Conservation (phyloP, 2,888 invertebrate species). For the Phengaris arion region DNA sequence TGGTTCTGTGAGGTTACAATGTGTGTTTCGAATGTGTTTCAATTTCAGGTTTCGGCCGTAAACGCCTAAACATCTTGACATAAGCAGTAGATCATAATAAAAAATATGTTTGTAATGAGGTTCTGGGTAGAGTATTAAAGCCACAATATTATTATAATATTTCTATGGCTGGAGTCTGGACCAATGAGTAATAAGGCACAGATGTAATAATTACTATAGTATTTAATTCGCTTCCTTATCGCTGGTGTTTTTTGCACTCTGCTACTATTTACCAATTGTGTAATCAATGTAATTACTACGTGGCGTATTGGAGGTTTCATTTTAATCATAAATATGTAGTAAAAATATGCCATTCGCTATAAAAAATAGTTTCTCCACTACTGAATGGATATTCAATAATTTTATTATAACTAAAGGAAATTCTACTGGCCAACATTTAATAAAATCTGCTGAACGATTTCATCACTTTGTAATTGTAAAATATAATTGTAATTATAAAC, state of each 20-base stretch:
- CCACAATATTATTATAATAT: not conserved
- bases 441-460: too few species aligned
- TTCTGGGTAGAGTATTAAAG: not conserved
- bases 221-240: conserved; percentile 12
- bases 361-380: too few species aligned
- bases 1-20: too few species aligned
- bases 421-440: too few species aligned
- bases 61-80: too few species aligned
- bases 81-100: too few species aligned
- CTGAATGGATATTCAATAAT: too few species aligned
- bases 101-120: not conserved
- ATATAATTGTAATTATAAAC: too few species aligned
- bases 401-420: too few species aligned
- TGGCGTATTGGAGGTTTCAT: not conserved
- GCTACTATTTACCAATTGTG: conserved; percentile 11
- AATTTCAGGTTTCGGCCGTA: too few species aligned
- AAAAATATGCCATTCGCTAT: not conserved
- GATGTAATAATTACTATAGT: not conserved
- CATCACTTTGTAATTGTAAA: too few species aligned
- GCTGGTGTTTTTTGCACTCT: not conserved
- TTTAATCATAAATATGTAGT: not conserved
- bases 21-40: too few species aligned
- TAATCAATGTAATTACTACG: not conserved
- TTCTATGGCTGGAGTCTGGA: not conserved
- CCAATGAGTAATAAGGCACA: not conserved